Evolutionary conservation across 2,888 invertebrate genomes (phyloP).

Genomic region (Argyra leucocephala): DNA sequence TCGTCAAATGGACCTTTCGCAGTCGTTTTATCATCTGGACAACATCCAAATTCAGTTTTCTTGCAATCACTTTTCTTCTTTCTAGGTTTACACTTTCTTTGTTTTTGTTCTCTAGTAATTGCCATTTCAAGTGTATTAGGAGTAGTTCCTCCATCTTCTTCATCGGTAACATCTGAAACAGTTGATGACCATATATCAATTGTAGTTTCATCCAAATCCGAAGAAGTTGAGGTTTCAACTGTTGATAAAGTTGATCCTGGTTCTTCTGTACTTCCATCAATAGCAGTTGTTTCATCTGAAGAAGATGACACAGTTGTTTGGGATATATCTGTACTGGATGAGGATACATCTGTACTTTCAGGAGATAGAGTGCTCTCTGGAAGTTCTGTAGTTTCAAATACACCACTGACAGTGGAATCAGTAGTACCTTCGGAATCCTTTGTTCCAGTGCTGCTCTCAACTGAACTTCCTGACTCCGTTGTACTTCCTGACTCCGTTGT

Average conservation of each 20-base stretch:
- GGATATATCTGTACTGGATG: constrained; percentile 16
- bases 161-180: constrained; percentile 24
- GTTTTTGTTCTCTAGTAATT: constrained; percentile 44
- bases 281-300: not conserved
- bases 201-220: constrained; percentile 29
- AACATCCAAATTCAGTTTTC: constrained; percentile 67
- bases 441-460: no score
- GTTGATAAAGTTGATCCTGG: constrained; percentile 13
- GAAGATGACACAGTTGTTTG: constrained; percentile 8
- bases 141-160: constrained; percentile 48
- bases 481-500: constrained; percentile 15
- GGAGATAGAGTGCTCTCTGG: constrained; percentile 24
- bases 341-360: constrained; percentile 15
- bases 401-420: not conserved
- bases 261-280: constrained; percentile 19
- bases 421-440: not conserved
- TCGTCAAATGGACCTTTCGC: constrained; percentile 75
- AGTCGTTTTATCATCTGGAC: constrained; percentile 64
- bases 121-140: constrained; percentile 48
- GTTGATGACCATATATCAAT: constrained; percentile 40
- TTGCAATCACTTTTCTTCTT: constrained; percentile 48
- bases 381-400: constrained; percentile 24
- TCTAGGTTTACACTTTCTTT: constrained; percentile 49
- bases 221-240: constrained; percentile 13
- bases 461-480: not conserved